Conservation (phyloP, 2,113 vertebrate species). For the Calypte anna region DNA sequence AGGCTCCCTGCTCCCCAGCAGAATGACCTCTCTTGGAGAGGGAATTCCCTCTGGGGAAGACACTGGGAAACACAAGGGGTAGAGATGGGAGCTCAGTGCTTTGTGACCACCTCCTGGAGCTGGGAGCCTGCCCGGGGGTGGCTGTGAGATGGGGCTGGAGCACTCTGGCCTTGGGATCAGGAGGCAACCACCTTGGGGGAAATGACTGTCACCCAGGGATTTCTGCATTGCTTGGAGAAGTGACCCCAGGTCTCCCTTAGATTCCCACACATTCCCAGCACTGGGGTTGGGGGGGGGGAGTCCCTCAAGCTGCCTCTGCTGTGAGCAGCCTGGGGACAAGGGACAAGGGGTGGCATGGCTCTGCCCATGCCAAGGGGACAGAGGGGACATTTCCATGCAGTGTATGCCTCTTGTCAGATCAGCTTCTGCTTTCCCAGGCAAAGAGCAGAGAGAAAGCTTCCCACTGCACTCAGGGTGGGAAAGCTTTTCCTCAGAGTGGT, state of each 20-base stretch:
- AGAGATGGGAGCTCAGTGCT: not conserved
- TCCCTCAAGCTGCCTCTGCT: rapidly evolving
- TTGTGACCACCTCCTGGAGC: not conserved
- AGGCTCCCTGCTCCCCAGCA: not conserved
- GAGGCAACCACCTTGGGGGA: not conserved
- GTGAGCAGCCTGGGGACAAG: not conserved
- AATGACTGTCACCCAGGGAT: rapidly evolving
- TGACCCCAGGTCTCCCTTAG: not conserved
- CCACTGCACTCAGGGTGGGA: not conserved
- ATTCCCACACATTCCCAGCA: not conserved
- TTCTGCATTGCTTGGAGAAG: not conserved
- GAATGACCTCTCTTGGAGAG: not conserved
- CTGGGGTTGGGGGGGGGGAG: not conserved
- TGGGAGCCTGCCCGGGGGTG: not conserved
- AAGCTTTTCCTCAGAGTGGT: slow-evolving; percentile 53
- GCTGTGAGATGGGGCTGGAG: not conserved
- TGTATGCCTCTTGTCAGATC: slow-evolving; percentile 4
- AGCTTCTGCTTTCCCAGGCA: not conserved
- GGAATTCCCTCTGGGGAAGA: slow-evolving; percentile 33
- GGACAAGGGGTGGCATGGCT: not conserved
- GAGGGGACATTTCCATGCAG: not conserved
- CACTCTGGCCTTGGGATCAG: not conserved
- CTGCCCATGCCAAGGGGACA: not conserved
- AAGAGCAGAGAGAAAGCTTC: not conserved
- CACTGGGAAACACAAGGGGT: not conserved